Base-by-base conservation (phyloP, 2,888 invertebrate species). In the Muscina levida region DNA sequence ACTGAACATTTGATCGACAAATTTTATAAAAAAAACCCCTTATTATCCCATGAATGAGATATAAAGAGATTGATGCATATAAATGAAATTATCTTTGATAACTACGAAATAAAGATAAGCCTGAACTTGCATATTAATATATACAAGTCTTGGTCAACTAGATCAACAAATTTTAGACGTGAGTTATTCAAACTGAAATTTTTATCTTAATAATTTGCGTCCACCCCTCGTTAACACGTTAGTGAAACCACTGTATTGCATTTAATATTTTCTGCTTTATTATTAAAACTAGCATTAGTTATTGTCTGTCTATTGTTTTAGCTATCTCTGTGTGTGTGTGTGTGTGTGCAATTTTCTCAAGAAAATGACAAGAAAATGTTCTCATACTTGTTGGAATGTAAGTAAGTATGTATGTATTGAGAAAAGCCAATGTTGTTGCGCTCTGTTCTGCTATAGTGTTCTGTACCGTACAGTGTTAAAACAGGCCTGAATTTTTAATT, bases 401-500 rank as follows among this genome's bases (percentile, higher is more conserved):
- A 17, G n/a, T 17, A 17, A 8, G 48, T 6, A 15, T 8, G 44
- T 4, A 22, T 22, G 11, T 53, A 53, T 6, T 19, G 8, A 48
- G 2, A 48, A 3, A 15, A 17, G 48, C n/a, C 1, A 48, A 17
- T 15, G 48, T 13, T 13, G 6, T 26, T 15, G 57, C n/a, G n/a
- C n/a, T n/a, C 3, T 26, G 26, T 26, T 37, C 37, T 31, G 24
- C 17, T 19, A 4, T 1, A 31, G 6, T 26, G 6, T 22, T 53
- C 5, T 26, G 8, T 59, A 6, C 31, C 31, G 3, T 31, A 31
- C 31, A 37, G 80, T 77, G 85, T 86, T 80, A 77, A 81, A 81
- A n/a, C 81, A 81, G 81, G 77, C 81, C 81, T 81, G 77, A 74
- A 74, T 86, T 88, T 88, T 88, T 89, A 88, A 88, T 89, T 88